Conservation (phyloP, 2,888 invertebrate species). For the Panopea generosa region DNA sequence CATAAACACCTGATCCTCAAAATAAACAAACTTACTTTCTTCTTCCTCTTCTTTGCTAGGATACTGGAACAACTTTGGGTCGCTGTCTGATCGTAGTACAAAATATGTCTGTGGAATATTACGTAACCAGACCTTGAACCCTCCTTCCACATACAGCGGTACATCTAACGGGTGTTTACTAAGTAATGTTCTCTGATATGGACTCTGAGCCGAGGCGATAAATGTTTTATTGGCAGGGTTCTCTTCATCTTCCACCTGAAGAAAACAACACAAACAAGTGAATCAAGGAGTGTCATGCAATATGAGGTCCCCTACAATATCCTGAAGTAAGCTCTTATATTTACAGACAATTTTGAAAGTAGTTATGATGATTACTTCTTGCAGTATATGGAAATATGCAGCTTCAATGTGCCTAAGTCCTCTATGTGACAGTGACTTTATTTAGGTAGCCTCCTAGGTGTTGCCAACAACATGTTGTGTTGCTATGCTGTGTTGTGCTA, state of each 20-base stretch:
- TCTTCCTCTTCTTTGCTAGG: constrained; percentile 57
- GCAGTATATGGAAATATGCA: too few relatives aligned
- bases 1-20: too few relatives aligned
- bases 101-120: constrained; percentile 93
- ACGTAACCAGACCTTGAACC: constrained; percentile 92
- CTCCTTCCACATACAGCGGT: constrained; percentile 94
- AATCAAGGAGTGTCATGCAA: not conserved
- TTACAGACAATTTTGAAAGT: too few relatives aligned
- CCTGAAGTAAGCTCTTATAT: too few relatives aligned
- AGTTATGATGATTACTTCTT: too few relatives aligned
- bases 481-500: too few relatives aligned
- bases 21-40: constrained; percentile 22
- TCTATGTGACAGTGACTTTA: too few relatives aligned
- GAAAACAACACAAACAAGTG: too few relatives aligned
- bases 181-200: constrained; percentile 90
- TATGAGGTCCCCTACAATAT: too few relatives aligned
- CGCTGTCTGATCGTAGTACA: constrained; percentile 91
- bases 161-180: constrained; percentile 88
- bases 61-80: constrained; percentile 65
- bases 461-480: too few relatives aligned
- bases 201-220: constrained; percentile 95
- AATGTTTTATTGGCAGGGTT: constrained; percentile 94
- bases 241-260: constrained; percentile 89
- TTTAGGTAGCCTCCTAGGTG: too few relatives aligned
- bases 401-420: too few relatives aligned